These are phyloP conservation scores for Orius laevigatus DNA, from an alignment of 1,140 invertebrate genomes.

Conservation along the genomic window DNA sequence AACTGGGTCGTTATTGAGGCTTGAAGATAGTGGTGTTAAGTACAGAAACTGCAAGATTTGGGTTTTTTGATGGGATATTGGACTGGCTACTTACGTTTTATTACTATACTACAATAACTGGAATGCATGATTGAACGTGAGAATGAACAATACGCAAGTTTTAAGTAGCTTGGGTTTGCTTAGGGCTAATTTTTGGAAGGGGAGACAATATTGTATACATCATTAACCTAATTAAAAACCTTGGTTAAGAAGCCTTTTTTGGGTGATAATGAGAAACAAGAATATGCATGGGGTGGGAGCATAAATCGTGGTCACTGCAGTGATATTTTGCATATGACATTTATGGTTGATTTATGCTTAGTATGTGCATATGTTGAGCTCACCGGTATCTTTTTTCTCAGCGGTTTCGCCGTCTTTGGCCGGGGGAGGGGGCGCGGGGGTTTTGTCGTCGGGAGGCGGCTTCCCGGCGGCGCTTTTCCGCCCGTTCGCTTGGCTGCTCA, in stretches of 20 bases:
- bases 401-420: slow-evolving; percentile 5
- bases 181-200: background rate
- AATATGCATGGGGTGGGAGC: too few relatives aligned
- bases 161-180: too few relatives aligned
- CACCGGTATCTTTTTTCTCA: slow-evolving; percentile 4
- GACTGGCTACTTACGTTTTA: too few relatives aligned
- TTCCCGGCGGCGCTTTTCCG: slow-evolving; percentile 9
- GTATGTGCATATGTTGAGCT: background rate
- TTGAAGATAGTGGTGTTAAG: too few relatives aligned
- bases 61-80: too few relatives aligned
- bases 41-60: too few relatives aligned
- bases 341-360: background rate
- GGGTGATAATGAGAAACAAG: too few relatives aligned
- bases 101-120: too few relatives aligned
- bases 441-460: slow-evolving; percentile 10
- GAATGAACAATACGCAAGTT: too few relatives aligned
- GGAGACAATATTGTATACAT: background rate
- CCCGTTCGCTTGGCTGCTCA: slow-evolving; percentile 5
- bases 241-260: background rate
- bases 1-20: too few relatives aligned
- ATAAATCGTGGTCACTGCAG: background rate
- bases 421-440: background rate
- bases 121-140: too few relatives aligned
- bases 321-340: background rate
- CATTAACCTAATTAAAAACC: background rate